phyloP scores from a whole-genome alignment of 1,140 invertebrate genomes.

The Aethina tumida region DNA sequence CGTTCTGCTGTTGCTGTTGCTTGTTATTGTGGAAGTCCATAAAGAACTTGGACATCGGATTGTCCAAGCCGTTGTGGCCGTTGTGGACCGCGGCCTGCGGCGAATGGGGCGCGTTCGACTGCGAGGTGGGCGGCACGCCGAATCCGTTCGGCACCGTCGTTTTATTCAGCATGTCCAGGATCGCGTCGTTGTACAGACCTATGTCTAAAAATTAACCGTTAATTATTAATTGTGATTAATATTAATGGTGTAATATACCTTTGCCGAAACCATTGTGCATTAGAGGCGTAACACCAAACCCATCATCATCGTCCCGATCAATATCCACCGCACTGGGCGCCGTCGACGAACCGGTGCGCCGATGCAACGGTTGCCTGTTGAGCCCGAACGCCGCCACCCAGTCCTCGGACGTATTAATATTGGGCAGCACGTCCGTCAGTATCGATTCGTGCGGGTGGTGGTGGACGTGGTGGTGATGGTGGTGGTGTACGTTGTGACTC shows the following conservation, averaged over 20 bases:
- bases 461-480: too few relatives aligned
- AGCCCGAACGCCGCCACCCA: constrained; percentile 36
- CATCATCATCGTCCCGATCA: too few relatives aligned
- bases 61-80: constrained; percentile 27
- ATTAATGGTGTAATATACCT: too few relatives aligned
- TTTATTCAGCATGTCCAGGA: constrained; percentile 20
- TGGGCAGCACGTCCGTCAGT: constrained; percentile 30
- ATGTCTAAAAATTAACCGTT: too few relatives aligned
- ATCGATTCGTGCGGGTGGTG: constrained; percentile 8
- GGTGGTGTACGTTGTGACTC: too few relatives aligned
- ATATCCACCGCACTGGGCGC: not conserved
- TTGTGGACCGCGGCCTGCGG: constrained; percentile 10
- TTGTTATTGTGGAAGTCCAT: constrained; percentile 43
- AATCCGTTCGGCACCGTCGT: constrained; percentile 1
- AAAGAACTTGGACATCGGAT: constrained; percentile 50
- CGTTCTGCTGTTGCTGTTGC: constrained; percentile 9
- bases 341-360: constrained; percentile 13
- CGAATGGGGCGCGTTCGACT: constrained; percentile 5
- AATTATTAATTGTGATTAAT: too few relatives aligned
- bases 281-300: not conserved
- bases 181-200: too few relatives aligned
- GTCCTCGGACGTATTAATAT: constrained; percentile 31
- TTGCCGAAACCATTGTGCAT: not conserved
- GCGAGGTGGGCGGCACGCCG: constrained; percentile 9
- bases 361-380: constrained; percentile 21